Percentiles rank a stretch among this genome's conserved stretches.
Conservation (phyloP, 2,113 vertebrate species). For the Potamarius usumacintae region DNA sequence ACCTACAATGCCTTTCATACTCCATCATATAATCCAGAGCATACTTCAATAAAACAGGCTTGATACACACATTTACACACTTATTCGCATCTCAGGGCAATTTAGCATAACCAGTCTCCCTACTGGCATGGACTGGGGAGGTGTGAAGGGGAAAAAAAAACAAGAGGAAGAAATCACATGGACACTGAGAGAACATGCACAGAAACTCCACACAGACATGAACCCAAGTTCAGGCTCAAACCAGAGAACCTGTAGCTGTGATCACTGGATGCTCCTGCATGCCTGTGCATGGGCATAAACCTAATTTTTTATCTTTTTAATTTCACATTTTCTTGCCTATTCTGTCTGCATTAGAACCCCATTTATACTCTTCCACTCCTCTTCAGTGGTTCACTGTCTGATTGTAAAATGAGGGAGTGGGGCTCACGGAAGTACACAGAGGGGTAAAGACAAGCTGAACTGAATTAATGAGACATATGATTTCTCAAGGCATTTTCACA, state of each 20-base stretch:
- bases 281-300: neutral
- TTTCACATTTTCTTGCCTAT: neutral
- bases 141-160: neutral
- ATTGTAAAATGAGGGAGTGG: constrained; percentile 27
- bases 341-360: neutral
- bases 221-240: neutral
- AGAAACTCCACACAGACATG: neutral
- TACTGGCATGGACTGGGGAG: neutral
- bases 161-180: neutral
- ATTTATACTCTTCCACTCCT: constrained; percentile 3
- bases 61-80: neutral
- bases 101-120: neutral
- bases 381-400: constrained; percentile 2
- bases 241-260: neutral
- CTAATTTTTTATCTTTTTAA: neutral
- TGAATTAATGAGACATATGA: constrained; percentile 49
- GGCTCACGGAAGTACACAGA: constrained; percentile 27
- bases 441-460: constrained; percentile 39
- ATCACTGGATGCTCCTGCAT: neutral
- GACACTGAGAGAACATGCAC: neutral
- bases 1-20: too few species aligned
- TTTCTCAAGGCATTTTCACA: constrained; percentile 36
- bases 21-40: neutral
- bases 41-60: neutral
- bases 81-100: neutral